Conservation (phyloP, 2,888 invertebrate genomes). For the Ephialtes manifestator region DNA sequence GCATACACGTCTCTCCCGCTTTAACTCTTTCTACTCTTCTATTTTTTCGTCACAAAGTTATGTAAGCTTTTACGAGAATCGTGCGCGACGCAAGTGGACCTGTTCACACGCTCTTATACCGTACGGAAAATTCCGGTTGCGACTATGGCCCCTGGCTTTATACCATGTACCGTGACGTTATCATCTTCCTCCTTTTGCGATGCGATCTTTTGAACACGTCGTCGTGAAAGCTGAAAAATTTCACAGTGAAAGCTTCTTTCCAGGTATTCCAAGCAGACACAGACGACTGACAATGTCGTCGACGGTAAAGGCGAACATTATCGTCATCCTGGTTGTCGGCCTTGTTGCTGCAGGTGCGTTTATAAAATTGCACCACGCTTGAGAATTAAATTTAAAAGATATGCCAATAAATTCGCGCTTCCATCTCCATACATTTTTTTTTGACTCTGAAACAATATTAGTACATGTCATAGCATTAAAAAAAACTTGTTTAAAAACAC, state of each 20-base stretch:
- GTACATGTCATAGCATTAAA: no score
- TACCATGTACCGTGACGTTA: constrained; percentile 26
- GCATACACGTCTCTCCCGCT: constrained; percentile 18
- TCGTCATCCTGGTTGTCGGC: constrained; percentile 26
- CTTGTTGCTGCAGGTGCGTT: constrained; percentile 45
- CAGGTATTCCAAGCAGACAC: not conserved
- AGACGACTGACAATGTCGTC: constrained; percentile 23
- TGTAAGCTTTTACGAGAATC: constrained; percentile 47
- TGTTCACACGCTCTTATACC: constrained; percentile 45
- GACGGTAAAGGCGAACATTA: not conserved
- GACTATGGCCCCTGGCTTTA: constrained; percentile 1
- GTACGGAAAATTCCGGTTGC: constrained; percentile 25
- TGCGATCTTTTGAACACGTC: constrained; percentile 18
- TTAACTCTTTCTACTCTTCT: constrained; percentile 34
- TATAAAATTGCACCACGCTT: not conserved
- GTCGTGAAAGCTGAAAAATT: constrained; percentile 15
- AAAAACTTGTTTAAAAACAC: no score
- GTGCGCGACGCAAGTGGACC: constrained; percentile 30
- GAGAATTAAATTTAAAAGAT: not conserved
- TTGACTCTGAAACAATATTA: no score
- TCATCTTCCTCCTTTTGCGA: constrained; percentile 14
- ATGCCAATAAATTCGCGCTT: not conserved
- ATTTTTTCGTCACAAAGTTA: constrained; percentile 50
- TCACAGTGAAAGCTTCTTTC: constrained; percentile 21
- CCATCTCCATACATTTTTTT: not conserved